Evolutionary conservation across 2,797 vertebrate species (phyloP).

Genomic region (Cossypha polioptera): DNA sequence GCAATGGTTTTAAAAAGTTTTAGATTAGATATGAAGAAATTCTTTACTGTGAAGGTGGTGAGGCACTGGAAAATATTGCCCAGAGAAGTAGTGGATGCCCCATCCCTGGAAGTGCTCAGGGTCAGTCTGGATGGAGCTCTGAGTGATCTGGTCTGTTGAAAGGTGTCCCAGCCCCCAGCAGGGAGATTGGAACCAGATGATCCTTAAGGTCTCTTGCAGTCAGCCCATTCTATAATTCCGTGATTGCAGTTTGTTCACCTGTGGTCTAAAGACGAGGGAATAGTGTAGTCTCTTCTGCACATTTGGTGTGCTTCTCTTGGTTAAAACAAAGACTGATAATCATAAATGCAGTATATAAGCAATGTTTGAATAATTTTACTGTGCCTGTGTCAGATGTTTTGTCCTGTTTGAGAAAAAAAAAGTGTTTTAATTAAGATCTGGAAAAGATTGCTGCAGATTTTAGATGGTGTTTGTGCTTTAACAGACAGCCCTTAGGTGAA

Average conservation of each 20-base stretch:
- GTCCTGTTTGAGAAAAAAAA: background rate
- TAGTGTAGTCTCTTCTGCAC: background rate
- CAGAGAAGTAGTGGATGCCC: background rate
- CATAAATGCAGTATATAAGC: background rate
- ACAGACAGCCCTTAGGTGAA: background rate
- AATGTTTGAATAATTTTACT: background rate
- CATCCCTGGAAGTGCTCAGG: background rate
- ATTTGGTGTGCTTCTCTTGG: background rate
- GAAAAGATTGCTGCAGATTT: background rate
- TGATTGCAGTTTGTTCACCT: background rate
- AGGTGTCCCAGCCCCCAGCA: background rate
- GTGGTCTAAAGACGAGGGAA: background rate
- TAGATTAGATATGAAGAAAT: background rate
- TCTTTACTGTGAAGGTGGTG: background rate
- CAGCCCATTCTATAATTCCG: background rate
- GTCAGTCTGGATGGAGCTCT: background rate
- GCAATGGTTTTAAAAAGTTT: background rate
- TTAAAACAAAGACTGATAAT: background rate
- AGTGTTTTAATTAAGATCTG: background rate
- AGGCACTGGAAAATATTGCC: background rate
- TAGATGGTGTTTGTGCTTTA: background rate
- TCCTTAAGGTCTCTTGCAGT: background rate
- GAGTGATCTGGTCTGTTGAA: background rate
- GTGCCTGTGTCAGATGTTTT: background rate
- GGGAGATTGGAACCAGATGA: background rate